Evolutionary conservation across 2,888 invertebrate genomes (phyloP), one percentile per base, ranked within the genome.

Genomic region (Drosophila kokeensis): DNA sequence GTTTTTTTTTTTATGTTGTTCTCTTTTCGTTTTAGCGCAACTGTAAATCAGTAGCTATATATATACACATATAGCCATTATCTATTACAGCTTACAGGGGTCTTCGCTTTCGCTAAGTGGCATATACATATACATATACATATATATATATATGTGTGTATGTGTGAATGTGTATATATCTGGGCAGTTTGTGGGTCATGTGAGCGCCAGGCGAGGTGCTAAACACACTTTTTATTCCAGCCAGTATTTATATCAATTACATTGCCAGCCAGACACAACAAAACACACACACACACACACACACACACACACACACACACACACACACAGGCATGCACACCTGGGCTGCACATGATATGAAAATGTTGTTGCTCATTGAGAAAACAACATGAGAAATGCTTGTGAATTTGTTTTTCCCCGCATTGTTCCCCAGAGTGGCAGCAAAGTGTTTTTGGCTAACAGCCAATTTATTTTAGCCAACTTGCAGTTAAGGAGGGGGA

Each of bases 391-490:
- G 34, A 18, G 11, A 76, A 80, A 77, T 70, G 18, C 50, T 69
- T 49, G 49, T 42, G 71, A 45, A 45, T 40, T 54, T 32, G 71
- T 66, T 70, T 65, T 80, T 50, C 21, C 45, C 48, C 34, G 60
- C 72, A 49, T 53, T 70, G 49, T 61, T n/a, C 50, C 42, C 55
- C 45, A 70, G 49, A 42, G 40, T 24, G 53, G 10, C 53, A 55
- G 36, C 76, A 70, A 79, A 87, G 76, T 69, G 72, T 62, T 85
- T 73, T 85, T 85, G 85, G 85, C 71, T 59, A 69, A 27, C 29
- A 69, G 88, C 85, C 85, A 85, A 89, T 73, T 81, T 70, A 72
- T 79, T 82, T 80, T n/a, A 34, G 83, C 81, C 84, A 76, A 79
- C 69, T 81, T 59, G 69, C 69, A 8, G 21, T 5, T 21, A 0